Base-by-base conservation (phyloP, 2,113 vertebrate species). In the Spea bombifrons region DNA sequence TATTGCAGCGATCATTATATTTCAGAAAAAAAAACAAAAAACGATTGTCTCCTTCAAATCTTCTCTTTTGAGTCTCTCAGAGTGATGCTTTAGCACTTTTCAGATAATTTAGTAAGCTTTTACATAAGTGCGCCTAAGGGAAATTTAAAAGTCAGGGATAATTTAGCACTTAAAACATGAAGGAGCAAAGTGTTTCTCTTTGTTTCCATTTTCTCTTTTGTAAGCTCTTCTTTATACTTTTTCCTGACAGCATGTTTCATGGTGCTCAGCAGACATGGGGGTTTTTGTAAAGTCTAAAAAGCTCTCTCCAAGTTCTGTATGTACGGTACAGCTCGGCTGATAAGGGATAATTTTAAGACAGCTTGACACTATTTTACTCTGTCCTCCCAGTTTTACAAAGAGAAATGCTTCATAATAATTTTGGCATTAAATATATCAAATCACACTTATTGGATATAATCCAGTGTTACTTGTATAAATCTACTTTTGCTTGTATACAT, bases 71-170 rank as follows among this genome's bases (percentile, higher is more conserved):
- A 59, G 7, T 75, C 57, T 82, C 84, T 80, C 81, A 83, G 49
- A 80, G 44, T 80, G 46, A 82, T 84, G 83, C 82, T 79, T 73
- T 79, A 84, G 76, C 82, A 77, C 86, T 88, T 87, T 3, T 73
- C 83, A 84, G 75, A 83, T 87, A 87, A 88, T 90, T 90, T 89
- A 88, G 85, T 82, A 77, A 45, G 71, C 87, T 88, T 89, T 89
- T 86, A 85, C 30, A 7, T 86, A 83, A 88, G 84, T 55, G 4
- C 53, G 83, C 88, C 84, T 88, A 82, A 82, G 90, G 89, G 86
- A 88, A 89, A 90, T 90, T 85, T 88, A 90, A 90, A 91, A 90
- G 87, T 89, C 89, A 92, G 86, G 87, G 86, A 86, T 87, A 87
- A 90, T 91, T 90, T 91, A 89, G 83, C 74, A 85, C 88, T 87